Evolutionary conservation across 2,113 vertebrate genomes (phyloP).

Genomic region (Cathartes aura): DNA sequence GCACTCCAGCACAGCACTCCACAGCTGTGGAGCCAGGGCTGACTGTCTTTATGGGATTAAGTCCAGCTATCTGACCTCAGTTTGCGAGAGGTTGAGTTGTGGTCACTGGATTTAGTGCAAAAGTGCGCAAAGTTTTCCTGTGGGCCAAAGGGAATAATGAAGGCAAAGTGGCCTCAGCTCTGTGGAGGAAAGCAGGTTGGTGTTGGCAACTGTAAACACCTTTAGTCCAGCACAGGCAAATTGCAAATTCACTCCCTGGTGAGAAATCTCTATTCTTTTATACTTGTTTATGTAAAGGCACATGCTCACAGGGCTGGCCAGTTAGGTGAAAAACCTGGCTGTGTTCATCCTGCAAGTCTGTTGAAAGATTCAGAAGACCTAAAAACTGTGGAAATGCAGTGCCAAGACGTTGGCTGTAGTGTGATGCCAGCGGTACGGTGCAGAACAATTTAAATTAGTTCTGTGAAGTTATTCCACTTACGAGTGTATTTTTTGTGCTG

Average conservation of each 20-base stretch:
- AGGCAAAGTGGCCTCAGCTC: neutral
- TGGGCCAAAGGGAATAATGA: neutral
- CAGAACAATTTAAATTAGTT: neutral
- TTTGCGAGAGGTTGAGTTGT: neutral
- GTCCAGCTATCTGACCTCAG: neutral
- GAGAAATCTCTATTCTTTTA: neutral
- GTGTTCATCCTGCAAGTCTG: neutral
- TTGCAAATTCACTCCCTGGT: neutral
- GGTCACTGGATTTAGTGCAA: neutral
- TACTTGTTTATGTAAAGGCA: neutral
- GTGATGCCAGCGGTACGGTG: neutral
- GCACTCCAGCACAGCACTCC: neutral
- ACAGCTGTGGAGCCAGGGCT: neutral
- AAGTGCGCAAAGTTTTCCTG: neutral
- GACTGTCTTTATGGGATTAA: neutral
- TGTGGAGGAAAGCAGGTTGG: neutral
- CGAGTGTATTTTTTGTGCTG: neutral
- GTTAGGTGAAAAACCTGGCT: neutral
- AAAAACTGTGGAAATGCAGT: neutral
- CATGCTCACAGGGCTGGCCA: neutral
- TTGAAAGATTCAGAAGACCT: neutral
- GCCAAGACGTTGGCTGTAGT: accelerated
- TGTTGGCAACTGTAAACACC: neutral
- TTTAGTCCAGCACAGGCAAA: neutral
- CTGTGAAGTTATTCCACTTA: neutral